phyloP scores from a whole-genome alignment of 2,113 vertebrate species.

The Nyctibius bracteatus region DNA sequence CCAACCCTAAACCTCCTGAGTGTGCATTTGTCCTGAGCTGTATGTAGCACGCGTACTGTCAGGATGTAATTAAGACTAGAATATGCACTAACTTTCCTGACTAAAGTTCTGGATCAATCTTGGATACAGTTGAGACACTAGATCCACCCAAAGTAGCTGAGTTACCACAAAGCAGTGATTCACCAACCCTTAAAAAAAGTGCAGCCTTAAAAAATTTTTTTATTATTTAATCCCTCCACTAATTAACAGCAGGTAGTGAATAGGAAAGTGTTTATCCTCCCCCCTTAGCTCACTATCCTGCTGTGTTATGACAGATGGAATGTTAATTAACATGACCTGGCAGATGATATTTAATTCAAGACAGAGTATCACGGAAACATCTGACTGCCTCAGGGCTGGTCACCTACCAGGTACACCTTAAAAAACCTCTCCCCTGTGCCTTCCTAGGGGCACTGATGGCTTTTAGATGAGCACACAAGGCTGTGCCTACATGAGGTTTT shows the following conservation, averaged over 20 bases:
- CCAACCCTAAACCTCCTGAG: not conserved
- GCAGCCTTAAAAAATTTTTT: not conserved
- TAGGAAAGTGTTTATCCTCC: constrained; percentile 70
- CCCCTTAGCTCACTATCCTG: constrained; percentile 33
- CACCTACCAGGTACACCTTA: not conserved
- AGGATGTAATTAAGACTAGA: constrained; percentile 48
- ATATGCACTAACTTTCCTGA: constrained; percentile 21
- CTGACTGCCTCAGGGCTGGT: constrained; percentile 27
- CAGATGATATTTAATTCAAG: constrained; percentile 54
- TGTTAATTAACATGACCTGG: constrained; percentile 61
- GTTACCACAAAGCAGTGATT: not conserved
- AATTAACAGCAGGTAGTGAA: constrained; percentile 71
- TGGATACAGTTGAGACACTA: constrained; percentile 39
- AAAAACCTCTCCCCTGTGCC: not conserved
- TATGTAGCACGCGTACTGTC: not conserved
- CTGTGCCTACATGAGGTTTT: not conserved
- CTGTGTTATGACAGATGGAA: constrained; percentile 68
- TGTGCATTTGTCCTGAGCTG: not conserved
- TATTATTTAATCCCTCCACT: constrained; percentile 45
- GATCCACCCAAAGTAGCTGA: not conserved
- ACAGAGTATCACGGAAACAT: constrained; percentile 7
- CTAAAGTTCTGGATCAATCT: constrained; percentile 66
- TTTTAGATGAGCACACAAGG: not conserved
- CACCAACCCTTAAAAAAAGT: not conserved
- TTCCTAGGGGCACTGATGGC: accelerated